These are phyloP conservation scores for Chloroceryle aenea DNA, from an alignment of 2,113 vertebrate species.

Conservation along the genomic window DNA sequence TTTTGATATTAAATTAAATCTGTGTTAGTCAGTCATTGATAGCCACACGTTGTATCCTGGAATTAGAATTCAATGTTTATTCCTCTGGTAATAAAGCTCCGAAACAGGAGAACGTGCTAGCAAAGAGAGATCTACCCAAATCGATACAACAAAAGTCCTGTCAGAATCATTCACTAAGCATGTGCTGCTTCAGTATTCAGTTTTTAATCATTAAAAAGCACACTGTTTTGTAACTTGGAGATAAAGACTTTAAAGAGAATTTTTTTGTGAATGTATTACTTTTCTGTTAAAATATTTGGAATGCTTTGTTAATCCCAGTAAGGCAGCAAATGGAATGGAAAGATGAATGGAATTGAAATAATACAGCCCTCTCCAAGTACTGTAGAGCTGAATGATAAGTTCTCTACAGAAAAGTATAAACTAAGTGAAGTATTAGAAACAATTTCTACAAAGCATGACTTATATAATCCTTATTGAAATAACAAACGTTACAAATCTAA, in stretches of 20 bases:
- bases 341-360: not conserved
- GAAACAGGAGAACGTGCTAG: not conserved
- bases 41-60: not conserved
- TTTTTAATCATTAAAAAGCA: constrained; percentile 32
- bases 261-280: constrained; percentile 38
- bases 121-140: not conserved
- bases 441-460: not conserved
- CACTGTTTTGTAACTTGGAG: constrained; percentile 22
- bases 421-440: not conserved
- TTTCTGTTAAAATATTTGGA: constrained; percentile 53
- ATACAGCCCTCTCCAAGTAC: not conserved
- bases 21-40: not conserved
- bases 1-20: not conserved
- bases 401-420: not conserved
- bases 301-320: not conserved
- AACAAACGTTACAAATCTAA: not conserved
- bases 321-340: constrained; percentile 23
- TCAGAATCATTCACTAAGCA: not conserved
- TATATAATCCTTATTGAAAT: not conserved
- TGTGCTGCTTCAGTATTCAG: not conserved
- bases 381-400: not conserved
- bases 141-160: not conserved
- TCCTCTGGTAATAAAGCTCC: not conserved
- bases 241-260: constrained; percentile 36
- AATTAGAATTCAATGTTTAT: not conserved